Evolutionary conservation across 2,113 vertebrate genomes (phyloP).

Genomic region (Chaetorhynchus papuensis): DNA sequence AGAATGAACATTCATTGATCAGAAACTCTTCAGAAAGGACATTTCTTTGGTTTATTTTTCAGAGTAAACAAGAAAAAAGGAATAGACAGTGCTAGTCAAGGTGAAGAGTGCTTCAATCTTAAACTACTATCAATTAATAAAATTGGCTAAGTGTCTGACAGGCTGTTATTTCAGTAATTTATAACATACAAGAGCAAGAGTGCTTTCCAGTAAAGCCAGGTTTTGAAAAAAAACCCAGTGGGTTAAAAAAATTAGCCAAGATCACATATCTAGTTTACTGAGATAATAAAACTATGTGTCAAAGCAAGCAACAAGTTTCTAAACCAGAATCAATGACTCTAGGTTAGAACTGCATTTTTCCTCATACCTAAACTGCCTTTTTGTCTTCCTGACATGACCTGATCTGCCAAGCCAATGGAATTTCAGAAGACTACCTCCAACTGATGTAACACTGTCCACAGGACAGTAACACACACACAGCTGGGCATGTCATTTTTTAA

Average conservation of each 20-base stretch:
- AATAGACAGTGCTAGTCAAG: not conserved
- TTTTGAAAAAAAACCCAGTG: not conserved
- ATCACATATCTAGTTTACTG: not conserved
- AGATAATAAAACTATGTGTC: not conserved
- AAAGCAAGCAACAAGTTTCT: not conserved
- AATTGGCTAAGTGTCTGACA: not conserved
- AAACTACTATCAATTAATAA: not conserved
- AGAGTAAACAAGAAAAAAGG: not conserved
- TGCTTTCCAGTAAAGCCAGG: not conserved
- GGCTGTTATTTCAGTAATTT: not conserved
- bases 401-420: not conserved
- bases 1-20: not conserved
- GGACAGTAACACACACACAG: not conserved
- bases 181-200: not conserved
- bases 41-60: not conserved
- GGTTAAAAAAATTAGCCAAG: not conserved
- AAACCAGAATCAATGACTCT: not conserved
- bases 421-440: not conserved
- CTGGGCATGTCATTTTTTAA: not conserved
- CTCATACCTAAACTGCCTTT: not conserved
- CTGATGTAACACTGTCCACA: not conserved
- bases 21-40: not conserved
- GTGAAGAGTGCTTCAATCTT: not conserved
- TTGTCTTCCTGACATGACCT: not conserved
- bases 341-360: not conserved